These are phyloP conservation scores for Takifugu rubripes DNA, from an alignment of 2,797 vertebrate genomes.

Conservation along the genomic window DNA sequence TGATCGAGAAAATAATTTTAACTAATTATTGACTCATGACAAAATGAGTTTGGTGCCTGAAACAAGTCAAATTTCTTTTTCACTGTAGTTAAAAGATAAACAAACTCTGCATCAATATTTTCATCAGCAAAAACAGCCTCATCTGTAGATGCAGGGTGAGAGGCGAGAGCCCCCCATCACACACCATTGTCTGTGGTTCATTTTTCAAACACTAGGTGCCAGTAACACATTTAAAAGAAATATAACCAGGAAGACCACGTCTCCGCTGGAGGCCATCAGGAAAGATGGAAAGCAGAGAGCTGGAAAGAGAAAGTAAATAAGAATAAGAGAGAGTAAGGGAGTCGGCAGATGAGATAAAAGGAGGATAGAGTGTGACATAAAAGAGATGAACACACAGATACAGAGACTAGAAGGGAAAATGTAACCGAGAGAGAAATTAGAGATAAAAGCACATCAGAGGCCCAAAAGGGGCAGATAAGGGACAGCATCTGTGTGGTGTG, in stretches of 20 bases:
- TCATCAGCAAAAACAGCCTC: background rate
- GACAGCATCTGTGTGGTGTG: conserved; percentile 36
- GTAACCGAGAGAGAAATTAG: conserved; percentile 17
- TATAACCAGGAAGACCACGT: background rate
- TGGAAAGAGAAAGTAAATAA: background rate
- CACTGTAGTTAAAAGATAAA: background rate
- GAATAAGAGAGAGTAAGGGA: background rate
- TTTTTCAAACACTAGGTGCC: conserved; percentile 62
- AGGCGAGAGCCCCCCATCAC: too few relatives aligned
- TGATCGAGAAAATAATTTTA: too few relatives aligned
- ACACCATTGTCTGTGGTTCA: conserved; percentile 15
- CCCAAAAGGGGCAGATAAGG: background rate
- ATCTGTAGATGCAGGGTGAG: background rate
- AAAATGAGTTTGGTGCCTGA: too few relatives aligned
- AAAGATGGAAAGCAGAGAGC: background rate
- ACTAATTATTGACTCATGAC: too few relatives aligned
- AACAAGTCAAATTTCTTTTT: too few relatives aligned
- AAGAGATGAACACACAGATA: conserved; percentile 28
- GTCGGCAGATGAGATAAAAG: conserved; percentile 4
- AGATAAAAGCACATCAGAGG: conserved; percentile 32
- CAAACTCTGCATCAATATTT: background rate
- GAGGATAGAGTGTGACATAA: conserved; percentile 28
- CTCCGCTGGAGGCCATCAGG: background rate
- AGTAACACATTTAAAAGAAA: conserved; percentile 55
- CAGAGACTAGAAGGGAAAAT: conserved; percentile 8